Evolutionary conservation across 2,113 vertebrate genomes (phyloP).

Genomic region (Callocephalon fimbriatum): DNA sequence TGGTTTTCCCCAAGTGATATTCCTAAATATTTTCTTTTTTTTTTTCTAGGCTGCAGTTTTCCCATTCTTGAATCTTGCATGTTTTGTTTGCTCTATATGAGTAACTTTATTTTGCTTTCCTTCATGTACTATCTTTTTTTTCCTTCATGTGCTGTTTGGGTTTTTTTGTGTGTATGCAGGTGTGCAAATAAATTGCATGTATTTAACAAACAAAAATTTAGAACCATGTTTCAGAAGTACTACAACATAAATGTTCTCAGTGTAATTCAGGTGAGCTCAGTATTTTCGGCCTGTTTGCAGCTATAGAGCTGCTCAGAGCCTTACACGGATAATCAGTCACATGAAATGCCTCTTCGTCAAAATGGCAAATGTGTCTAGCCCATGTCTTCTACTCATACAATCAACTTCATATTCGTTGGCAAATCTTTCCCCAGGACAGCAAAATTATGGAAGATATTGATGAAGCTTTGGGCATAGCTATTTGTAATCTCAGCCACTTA

Average conservation of each 20-base stretch:
- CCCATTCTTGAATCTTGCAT: neutral
- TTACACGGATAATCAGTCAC: neutral
- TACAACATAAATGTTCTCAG: neutral
- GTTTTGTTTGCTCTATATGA: neutral
- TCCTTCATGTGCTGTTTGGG: neutral
- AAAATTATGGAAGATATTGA: constrained; percentile 64
- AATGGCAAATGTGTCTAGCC: neutral
- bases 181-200: neutral
- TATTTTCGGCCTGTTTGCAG: neutral
- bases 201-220: neutral
- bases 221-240: neutral
- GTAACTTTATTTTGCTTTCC: neutral
- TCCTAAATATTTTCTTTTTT: neutral
- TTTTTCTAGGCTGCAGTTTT: neutral
- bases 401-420: neutral
- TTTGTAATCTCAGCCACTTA: constrained; percentile 64
- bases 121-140: neutral
- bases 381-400: neutral
- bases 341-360: neutral
- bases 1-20: neutral
- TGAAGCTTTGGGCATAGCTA: constrained; percentile 67
- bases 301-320: neutral
- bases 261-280: neutral
- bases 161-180: neutral
- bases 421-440: constrained; percentile 54